Percentiles rank a stretch among this genome's conserved stretches.
Conservation (phyloP, 2,113 vertebrate species). For the Protobothrops mucrosquamatus region DNA sequence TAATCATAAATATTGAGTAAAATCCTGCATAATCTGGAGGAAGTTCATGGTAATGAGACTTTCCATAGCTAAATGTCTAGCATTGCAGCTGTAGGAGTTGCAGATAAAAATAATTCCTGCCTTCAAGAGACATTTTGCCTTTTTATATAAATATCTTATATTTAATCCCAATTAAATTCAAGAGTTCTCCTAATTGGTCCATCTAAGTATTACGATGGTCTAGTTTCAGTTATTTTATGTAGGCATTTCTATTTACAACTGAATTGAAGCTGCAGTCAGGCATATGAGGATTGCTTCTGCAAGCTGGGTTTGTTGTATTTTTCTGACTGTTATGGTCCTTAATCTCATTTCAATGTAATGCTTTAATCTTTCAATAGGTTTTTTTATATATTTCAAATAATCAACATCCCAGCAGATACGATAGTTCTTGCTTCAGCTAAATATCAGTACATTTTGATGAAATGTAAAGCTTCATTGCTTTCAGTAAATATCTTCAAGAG, state of each 20-base stretch:
- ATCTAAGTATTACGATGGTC: not conserved
- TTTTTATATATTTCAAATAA: not conserved
- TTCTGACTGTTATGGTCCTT: not conserved
- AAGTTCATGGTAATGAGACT: not conserved
- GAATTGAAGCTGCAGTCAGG: not conserved
- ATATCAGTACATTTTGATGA: not conserved
- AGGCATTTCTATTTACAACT: not conserved
- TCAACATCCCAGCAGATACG: not conserved
- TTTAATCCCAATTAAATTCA: not conserved
- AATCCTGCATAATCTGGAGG: not conserved
- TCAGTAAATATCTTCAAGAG: not conserved
- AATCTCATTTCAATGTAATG: not conserved
- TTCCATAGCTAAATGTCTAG: not conserved
- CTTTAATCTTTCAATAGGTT: not conserved
- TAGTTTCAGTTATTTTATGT: not conserved
- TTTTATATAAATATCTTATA: not conserved
- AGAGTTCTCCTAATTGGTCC: not conserved
- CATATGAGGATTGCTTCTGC: not conserved
- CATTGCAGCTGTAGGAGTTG: not conserved
- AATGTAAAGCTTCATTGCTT: not conserved
- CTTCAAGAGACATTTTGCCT: not conserved
- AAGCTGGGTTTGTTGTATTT: not conserved
- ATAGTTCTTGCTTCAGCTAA: not conserved
- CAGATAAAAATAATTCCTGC: not conserved
- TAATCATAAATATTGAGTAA: not conserved